phyloP scores from a whole-genome alignment of 2,113 vertebrate genomes.

The Motacilla tschutschensis region DNA sequence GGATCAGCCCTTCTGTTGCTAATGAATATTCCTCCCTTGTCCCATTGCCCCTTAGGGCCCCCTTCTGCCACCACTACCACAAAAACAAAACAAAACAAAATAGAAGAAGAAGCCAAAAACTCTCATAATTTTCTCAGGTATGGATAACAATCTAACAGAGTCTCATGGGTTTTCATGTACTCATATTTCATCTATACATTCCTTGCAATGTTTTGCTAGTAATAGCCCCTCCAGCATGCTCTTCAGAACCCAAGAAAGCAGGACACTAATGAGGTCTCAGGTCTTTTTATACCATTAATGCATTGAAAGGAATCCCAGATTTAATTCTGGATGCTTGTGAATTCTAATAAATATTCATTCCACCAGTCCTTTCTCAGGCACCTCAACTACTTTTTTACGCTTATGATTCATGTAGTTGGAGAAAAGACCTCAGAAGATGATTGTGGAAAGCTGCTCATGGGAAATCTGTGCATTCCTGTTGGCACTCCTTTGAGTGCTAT shows the following conservation, averaged over 20 bases:
- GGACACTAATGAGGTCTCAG: background rate
- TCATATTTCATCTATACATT: background rate
- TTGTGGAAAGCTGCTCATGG: background rate
- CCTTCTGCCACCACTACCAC: background rate
- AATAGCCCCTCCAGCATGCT: rapidly evolving
- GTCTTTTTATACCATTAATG: background rate
- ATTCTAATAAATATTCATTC: background rate
- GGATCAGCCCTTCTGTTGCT: background rate
- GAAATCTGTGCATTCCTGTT: background rate
- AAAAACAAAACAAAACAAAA: too few species aligned
- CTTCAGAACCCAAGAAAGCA: background rate
- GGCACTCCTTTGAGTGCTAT: background rate
- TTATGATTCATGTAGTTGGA: background rate
- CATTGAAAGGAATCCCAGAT: background rate
- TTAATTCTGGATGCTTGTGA: background rate
- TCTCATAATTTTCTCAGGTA: background rate
- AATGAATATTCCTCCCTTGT: background rate
- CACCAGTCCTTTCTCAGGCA: background rate
- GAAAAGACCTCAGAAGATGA: background rate
- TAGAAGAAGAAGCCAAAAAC: too few species aligned
- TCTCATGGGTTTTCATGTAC: background rate
- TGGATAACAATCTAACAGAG: background rate
- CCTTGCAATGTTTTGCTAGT: background rate
- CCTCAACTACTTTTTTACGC: background rate
- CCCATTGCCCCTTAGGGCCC: background rate